Evolutionary conservation across 2,888 invertebrate genomes (phyloP), one percentile per base, ranked within the genome.

Genomic region (Eilema caniola): DNA sequence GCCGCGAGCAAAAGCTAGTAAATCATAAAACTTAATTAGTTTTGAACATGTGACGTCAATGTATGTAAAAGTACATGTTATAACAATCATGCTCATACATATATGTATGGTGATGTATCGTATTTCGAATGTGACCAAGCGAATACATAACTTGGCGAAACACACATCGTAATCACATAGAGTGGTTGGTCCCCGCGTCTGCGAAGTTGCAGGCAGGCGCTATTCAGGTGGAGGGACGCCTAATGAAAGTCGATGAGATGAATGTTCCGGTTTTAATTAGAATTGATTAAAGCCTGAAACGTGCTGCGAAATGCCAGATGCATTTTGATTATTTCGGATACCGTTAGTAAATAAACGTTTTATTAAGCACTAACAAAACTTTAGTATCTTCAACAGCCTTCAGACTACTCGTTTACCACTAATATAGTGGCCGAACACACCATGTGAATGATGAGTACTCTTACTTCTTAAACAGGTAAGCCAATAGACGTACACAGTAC

Each of bases 221-320:
- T 86, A 85, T 88, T 88, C 89, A 90, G 88, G 88, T 88, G 87
- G 86, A 89, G 88, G 89, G 86, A 86, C 86, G 86, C 75, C 83
- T 89, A 88, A 92, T 90, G 89, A 89, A 89, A 91, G 87, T 90
- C 87, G 87, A 90, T 89, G 88, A 86, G 89, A 92, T 87, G 85
- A 89, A 91, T 91, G 89, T 90, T 90, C 88, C 83, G 86, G 84
- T 82, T 88, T 86, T 88, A 90, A 91, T 92, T 89, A 88, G 87
- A 90, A 91, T 88, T 85, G 88, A 90, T 90, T 88, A 86, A 89
- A 88, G 85, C 87, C 84, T 65, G 23, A 65, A 67, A 67, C 57
- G 65, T 57, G 61, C 23, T 24, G 65, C 56, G 41, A 64, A 59
- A 59, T 69, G 33, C 5, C 25, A 37, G 66, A 28, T 57, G n/a